These are phyloP conservation scores for Reinhardtius hippoglossoides DNA, from an alignment of 2,113 vertebrate genomes.

Conservation along the genomic window DNA sequence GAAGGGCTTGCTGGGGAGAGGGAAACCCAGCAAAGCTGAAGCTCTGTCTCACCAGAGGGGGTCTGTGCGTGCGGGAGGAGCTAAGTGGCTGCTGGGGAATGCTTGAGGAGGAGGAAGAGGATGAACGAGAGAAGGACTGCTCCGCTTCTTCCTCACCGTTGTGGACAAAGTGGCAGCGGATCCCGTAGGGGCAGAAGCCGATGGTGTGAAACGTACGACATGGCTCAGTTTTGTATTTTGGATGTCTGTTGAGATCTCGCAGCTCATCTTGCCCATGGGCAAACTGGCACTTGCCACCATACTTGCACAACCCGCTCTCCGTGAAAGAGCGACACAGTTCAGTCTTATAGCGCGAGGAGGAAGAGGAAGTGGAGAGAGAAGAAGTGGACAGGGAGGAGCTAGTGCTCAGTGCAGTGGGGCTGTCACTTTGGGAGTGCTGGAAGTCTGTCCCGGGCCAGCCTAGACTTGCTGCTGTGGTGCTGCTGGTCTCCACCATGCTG, in stretches of 20 bases:
- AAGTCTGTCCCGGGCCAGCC: conserved; percentile 67
- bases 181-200: conserved; percentile 90
- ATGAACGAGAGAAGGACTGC: conserved; percentile 34
- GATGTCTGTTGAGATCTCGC: conserved; percentile 88
- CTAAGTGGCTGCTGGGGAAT: conserved; percentile 33
- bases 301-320: conserved; percentile 83
- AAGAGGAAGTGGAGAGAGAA: conserved; percentile 60
- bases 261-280: conserved; percentile 88
- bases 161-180: conserved; percentile 93
- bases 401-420: conserved; percentile 38
- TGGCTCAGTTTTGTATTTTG: conserved; percentile 92
- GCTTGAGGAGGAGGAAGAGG: conserved; percentile 41
- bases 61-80: conserved; percentile 47
- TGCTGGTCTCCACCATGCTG: conserved; percentile 80
- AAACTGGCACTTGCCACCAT: conserved; percentile 87
- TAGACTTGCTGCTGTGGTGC: conserved; percentile 45
- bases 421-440: conserved; percentile 43
- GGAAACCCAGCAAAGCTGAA: conserved; percentile 89
- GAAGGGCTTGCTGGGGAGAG: conserved; percentile 57
- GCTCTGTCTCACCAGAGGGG: conserved; percentile 85
- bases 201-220: conserved; percentile 91
- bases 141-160: conserved; percentile 82
- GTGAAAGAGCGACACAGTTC: conserved; percentile 85
- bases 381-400: conserved; percentile 60
- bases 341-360: conserved; percentile 82